Base-by-base conservation (phyloP, 2,888 invertebrate species). In the Brassicogethes aeneus region DNA sequence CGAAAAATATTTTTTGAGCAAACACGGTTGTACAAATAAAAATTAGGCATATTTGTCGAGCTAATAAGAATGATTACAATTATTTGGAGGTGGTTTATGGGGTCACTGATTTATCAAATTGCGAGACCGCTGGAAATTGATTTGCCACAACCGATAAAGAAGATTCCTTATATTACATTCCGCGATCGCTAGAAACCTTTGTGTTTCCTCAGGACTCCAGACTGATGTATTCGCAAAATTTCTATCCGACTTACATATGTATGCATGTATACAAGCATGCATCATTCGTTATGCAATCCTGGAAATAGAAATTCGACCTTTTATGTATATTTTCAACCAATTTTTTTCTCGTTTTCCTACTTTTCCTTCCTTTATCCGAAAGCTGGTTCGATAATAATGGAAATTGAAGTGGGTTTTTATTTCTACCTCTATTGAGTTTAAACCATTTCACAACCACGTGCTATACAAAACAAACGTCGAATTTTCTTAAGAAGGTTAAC, bases 121-220 rank as follows among this genome's bases (percentile, higher is more conserved):
- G 10, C 5, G 32, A 3, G 14, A 32, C 32, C 32, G 14, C 5
- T 5, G 32, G 14, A 32, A 32, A 32, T 32, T 5, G 32, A 32
- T 32, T 32, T 32, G 12, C 32, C 32, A 13, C 10, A 12, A 32
- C 32, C 12, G 32, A 32, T 32, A 32, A 32, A 32, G 12, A 3
- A 32, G 32, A 32, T 32, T 32, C 10, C 14, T 12, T 10, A 32
- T 32, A 32, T 32, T 32, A 13, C 32, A 32, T 32, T 12, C 23
- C 23, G 23, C n/a, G n/a, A n/a, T n/a, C n/a, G n/a, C n/a, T n/a
- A 23, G 10, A 10, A 10, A 23, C 5, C 23, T 23, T 23, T 23
- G 23, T 23, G 23, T 23, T 23, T 23, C 23, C 5, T 23, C 5
- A 7, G 23, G 23, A 23, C 10, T 23, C 23, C 5, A 23, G 23